These are phyloP conservation scores for Passer montanus DNA, from an alignment of 2,113 vertebrate species.

Conservation along the genomic window DNA sequence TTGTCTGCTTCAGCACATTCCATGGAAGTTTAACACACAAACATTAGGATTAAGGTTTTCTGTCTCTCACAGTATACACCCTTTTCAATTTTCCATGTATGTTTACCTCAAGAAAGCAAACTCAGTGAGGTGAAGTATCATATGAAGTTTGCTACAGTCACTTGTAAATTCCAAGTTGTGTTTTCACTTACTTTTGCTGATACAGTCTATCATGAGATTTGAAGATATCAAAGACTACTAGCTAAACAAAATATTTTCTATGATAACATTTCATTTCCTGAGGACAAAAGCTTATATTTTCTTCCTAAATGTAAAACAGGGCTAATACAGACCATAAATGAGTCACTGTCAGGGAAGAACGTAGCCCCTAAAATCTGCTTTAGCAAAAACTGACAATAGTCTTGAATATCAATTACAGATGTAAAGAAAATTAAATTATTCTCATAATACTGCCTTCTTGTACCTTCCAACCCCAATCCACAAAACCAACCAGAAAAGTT, in stretches of 20 bases:
- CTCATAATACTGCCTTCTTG: not conserved
- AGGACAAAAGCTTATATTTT: not conserved
- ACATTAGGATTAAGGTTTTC: not conserved
- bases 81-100: not conserved
- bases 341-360: not conserved
- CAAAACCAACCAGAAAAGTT: not conserved
- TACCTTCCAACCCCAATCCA: not conserved
- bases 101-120: not conserved
- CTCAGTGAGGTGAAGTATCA: not conserved
- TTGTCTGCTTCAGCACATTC: not conserved
- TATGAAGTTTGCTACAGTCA: not conserved
- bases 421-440: not conserved
- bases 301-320: not conserved
- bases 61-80: not conserved
- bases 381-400: not conserved
- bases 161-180: not conserved
- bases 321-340: not conserved
- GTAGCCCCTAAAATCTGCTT: not conserved
- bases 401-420: not conserved
- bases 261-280: not conserved
- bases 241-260: not conserved
- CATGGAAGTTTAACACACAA: not conserved
- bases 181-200: not conserved
- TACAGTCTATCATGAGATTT: not conserved
- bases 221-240: not conserved